These are phyloP conservation scores for Hippotragus niger DNA, from an alignment of 2,113 vertebrate genomes.

Conservation along the genomic window DNA sequence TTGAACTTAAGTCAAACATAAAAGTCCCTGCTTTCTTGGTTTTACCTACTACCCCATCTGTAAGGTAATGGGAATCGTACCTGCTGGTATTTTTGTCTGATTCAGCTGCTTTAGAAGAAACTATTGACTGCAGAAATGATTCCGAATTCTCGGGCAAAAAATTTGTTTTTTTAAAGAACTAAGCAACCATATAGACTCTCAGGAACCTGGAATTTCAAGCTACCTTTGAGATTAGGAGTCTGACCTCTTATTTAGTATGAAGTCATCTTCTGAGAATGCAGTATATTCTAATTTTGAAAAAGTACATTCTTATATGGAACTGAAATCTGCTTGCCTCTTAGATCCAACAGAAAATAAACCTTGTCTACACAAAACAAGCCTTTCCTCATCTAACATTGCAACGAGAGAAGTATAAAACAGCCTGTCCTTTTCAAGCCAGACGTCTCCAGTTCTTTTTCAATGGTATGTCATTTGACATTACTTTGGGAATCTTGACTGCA, in stretches of 20 bases:
- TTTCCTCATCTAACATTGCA: background rate
- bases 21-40: background rate
- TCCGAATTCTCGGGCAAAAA: background rate
- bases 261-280: background rate
- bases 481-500: background rate
- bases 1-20: background rate
- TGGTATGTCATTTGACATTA: background rate
- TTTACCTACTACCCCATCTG: background rate
- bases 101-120: background rate
- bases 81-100: background rate
- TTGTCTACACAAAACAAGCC: background rate
- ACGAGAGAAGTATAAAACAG: background rate
- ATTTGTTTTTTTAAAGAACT: background rate
- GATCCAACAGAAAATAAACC: background rate
- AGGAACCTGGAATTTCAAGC: constrained; percentile 11
- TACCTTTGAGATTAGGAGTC: background rate
- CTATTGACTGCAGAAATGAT: background rate
- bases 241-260: background rate
- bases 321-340: background rate
- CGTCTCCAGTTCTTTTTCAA: background rate
- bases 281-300: constrained; percentile 12
- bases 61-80: background rate
- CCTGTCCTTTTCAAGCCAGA: background rate
- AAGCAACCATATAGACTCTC: background rate
- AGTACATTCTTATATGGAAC: background rate